These are phyloP conservation scores for Ciconia boyciana DNA, from an alignment of 2,113 vertebrate genomes.

Conservation along the genomic window DNA sequence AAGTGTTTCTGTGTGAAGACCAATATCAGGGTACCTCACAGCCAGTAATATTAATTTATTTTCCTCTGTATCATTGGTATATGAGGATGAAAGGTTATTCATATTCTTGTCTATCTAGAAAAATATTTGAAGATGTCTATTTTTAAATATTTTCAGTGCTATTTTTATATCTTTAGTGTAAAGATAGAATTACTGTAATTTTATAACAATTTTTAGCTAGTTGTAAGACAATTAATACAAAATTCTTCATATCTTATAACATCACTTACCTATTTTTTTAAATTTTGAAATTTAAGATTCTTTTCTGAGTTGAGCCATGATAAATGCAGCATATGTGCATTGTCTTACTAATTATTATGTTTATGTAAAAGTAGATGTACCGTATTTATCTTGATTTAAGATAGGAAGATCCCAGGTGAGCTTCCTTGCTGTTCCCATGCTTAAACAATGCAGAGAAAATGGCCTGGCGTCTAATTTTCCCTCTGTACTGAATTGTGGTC, in stretches of 20 bases:
- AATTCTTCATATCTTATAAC: neutral
- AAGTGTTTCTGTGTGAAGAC: neutral
- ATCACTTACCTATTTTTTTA: neutral
- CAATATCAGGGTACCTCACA: neutral
- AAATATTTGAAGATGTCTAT: neutral
- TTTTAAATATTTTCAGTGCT: neutral
- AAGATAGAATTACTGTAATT: neutral
- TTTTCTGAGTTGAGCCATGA: neutral
- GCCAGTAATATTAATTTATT: neutral
- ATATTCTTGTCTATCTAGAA: neutral
- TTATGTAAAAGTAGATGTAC: neutral
- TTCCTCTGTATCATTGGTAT: neutral
- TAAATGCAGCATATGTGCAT: neutral
- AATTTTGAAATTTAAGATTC: neutral
- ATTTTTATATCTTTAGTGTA: neutral
- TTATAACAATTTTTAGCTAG: neutral
- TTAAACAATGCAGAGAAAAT: slow-evolving; percentile 53
- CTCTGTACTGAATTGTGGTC: slow-evolving; percentile 38
- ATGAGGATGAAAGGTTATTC: neutral
- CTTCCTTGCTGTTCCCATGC: slow-evolving; percentile 1
- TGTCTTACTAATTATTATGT: neutral
- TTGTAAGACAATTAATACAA: neutral
- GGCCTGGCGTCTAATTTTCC: slow-evolving; percentile 58
- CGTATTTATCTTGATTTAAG: slow-evolving; percentile 24
- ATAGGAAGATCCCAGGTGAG: slow-evolving; percentile 34